phyloP scores from a whole-genome alignment of 2,797 vertebrate genomes.

The Myotis daubentonii region DNA sequence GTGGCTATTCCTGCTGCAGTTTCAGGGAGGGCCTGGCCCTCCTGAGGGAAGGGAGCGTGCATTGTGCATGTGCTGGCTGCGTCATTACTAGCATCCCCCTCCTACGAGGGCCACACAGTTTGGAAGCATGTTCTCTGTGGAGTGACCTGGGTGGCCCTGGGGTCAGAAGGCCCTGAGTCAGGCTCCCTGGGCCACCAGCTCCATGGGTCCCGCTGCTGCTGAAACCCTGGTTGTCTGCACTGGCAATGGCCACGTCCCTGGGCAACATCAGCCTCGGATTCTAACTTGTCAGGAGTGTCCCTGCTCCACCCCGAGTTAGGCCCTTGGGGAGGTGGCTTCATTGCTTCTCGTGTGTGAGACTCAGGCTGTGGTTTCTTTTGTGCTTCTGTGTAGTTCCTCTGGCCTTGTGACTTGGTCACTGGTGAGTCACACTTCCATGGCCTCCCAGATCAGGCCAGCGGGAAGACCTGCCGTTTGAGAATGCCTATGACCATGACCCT shows the following conservation, averaged over 20 bases:
- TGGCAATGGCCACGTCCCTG: rapidly evolving
- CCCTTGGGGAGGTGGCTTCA: background rate
- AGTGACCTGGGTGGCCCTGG: background rate
- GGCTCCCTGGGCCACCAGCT: background rate
- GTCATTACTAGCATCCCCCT: too few relatives aligned
- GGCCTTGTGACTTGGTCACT: background rate
- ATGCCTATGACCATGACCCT: background rate
- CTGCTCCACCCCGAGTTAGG: background rate
- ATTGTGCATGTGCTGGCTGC: rapidly evolving
- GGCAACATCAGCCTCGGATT: background rate
- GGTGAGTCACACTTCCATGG: background rate
- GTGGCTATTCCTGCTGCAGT: background rate
- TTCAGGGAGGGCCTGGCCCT: background rate
- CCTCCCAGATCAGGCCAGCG: background rate
- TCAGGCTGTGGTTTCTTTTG: background rate
- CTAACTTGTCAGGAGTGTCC: background rate
- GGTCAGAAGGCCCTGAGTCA: background rate
- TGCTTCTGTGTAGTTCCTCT: background rate
- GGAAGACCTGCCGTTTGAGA: background rate
- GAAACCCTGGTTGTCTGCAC: rapidly evolving
- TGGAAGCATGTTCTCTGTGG: background rate
- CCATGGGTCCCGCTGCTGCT: background rate
- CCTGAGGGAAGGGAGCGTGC: rapidly evolving
- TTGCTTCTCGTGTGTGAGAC: background rate
- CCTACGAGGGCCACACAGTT: background rate